Evolutionary conservation across 2,113 vertebrate species (phyloP).

Genomic region (Halichoerus grypus): DNA sequence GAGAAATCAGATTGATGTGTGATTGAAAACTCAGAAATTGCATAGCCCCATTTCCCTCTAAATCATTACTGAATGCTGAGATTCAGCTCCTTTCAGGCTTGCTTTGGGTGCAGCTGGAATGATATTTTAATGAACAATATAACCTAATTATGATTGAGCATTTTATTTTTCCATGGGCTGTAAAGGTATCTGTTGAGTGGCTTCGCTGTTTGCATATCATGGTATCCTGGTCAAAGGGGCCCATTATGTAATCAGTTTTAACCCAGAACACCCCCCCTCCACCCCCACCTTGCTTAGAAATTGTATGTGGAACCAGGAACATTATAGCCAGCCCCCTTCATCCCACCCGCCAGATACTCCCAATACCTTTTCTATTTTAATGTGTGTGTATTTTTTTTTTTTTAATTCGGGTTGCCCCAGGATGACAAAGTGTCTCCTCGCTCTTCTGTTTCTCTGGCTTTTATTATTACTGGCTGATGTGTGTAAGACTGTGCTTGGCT

Average conservation of each 20-base stretch:
- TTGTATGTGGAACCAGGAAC: background rate
- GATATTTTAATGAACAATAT: conserved; percentile 52
- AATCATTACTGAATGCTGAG: background rate
- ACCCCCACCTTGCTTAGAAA: background rate
- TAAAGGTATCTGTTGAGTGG: background rate
- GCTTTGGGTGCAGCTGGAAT: conserved; percentile 2
- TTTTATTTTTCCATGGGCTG: conserved; percentile 61
- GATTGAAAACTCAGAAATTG: conserved; percentile 1
- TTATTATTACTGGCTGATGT: conserved; percentile 38
- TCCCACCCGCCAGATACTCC: background rate
- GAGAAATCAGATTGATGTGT: background rate
- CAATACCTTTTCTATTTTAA: conserved; percentile 40
- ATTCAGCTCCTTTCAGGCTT: background rate
- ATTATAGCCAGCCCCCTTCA: background rate
- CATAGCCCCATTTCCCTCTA: background rate
- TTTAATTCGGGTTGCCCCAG: background rate
- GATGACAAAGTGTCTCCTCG: background rate
- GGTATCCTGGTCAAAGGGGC: background rate
- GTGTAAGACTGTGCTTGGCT: background rate
- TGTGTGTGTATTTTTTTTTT: conserved; percentile 40
- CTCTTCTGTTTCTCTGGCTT: conserved; percentile 26
- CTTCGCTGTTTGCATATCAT: background rate
- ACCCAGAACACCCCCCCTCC: background rate
- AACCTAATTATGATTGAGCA: conserved; percentile 31
- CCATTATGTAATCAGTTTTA: background rate